phyloP scores from a whole-genome alignment of 2,113 vertebrate species.

The Monopterus albus region DNA sequence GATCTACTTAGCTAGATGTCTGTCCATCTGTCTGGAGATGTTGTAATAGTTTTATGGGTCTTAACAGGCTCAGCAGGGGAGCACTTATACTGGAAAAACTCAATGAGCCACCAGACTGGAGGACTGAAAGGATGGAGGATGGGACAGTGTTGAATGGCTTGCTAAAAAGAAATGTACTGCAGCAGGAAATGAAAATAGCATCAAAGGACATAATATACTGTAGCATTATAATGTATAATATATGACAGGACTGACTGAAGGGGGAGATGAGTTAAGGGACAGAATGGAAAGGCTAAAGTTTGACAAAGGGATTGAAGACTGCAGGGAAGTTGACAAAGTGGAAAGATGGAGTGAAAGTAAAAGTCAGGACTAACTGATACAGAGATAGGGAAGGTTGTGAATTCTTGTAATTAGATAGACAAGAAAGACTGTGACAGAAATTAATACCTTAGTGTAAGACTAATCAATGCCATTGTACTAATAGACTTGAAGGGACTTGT shows the following conservation, averaged over 20 bases:
- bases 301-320: background rate
- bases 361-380: slow-evolving; percentile 6
- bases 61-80: slow-evolving; percentile 63
- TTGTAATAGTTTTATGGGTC: slow-evolving; percentile 60
- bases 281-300: background rate
- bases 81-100: slow-evolving; percentile 44
- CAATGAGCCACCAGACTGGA: slow-evolving; percentile 40
- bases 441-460: slow-evolving; percentile 6
- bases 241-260: background rate
- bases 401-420: slow-evolving; percentile 23
- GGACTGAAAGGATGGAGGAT: slow-evolving; percentile 2
- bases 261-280: background rate
- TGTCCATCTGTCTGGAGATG: slow-evolving; percentile 54
- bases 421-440: slow-evolving; percentile 2
- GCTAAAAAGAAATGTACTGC: slow-evolving; percentile 6
- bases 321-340: background rate
- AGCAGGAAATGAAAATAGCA: background rate
- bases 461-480: slow-evolving; percentile 54
- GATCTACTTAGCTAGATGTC: slow-evolving; percentile 23
- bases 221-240: slow-evolving; percentile 3
- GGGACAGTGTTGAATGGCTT: background rate
- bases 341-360: background rate
- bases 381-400: background rate
- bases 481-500: slow-evolving; percentile 6
- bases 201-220: background rate